Base-by-base conservation (phyloP, 2,113 vertebrate species). In the Psittacara wagleri region DNA sequence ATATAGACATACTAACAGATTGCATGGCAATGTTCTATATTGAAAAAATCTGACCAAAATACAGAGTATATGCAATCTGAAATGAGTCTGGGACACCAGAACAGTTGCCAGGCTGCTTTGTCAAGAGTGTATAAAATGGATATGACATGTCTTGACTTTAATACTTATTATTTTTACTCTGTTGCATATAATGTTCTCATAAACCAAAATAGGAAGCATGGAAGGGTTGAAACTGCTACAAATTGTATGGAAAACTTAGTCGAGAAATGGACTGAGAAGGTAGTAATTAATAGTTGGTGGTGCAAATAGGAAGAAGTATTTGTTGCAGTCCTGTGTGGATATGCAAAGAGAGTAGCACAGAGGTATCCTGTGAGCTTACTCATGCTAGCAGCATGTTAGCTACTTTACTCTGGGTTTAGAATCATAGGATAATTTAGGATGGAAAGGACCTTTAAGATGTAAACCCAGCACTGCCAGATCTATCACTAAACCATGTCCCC, bases 311-410 rank as follows among this genome's bases (percentile, higher is more conserved):
- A 72, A 7, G 57, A 61, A 31, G 28, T 31, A 49, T 75, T 43
- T 72, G 46, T 31, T 63, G 13, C 62, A 48, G 46, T 83, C 51
- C 55, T 41, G 4, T 11, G 33, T 52, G 25, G 23, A 5, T 57
- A 12, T 15, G 23, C 14, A 72, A 49, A 86, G 18, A 28, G 8
- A 79, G 28, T 5, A 86, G 66, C 25, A 28, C 23, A 33, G n/a
- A 83, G 46, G 25, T n/a, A 27, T 48, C 15, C 8, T 49, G 28
- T n/a, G 31, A 67, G 15, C n/a, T 52, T 28, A 2, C 13, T 59
- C 46, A 3, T 1, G 0, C 13, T 52, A 16, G 7, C 1, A 2
- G 31, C 15, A 7, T 33, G 13, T 70, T 59, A 29, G 24, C 39
- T 77, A 19, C 31, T 18, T 81, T 92, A 54, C 33, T 66, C 39